Conservation (phyloP, 2,113 vertebrate species). For the Oxygymnocypris stewartii region DNA sequence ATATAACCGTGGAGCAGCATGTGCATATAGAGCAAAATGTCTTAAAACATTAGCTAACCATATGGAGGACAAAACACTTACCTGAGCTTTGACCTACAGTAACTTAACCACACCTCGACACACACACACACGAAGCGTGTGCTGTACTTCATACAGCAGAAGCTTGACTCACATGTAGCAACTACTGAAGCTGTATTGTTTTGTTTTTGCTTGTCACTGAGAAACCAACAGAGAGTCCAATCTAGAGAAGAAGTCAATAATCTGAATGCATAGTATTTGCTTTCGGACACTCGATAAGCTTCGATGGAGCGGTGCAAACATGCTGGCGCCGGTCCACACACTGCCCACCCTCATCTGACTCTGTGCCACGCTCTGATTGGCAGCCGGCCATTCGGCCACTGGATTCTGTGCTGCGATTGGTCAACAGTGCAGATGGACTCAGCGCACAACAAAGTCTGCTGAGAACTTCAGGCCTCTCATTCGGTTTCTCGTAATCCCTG, state of each 20-base stretch:
- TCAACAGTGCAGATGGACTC: not conserved
- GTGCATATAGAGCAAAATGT: not conserved
- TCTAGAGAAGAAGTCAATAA: not conserved
- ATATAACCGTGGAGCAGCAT: not conserved
- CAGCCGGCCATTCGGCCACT: conserved; percentile 18
- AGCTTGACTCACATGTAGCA: not conserved
- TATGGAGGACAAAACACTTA: not conserved
- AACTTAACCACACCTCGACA: conserved; percentile 24
- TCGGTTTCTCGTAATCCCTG: conserved; percentile 26
- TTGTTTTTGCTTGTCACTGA: not conserved
- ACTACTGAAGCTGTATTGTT: not conserved
- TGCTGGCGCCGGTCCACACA: not conserved
- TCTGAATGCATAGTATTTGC: not conserved
- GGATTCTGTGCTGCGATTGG: conserved; percentile 26
- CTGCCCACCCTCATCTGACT: not conserved
- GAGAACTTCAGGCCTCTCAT: conserved; percentile 1
- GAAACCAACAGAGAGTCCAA: not conserved
- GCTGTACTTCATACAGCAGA: not conserved
- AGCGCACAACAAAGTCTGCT: conserved; percentile 24
- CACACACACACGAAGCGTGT: conserved; percentile 27
- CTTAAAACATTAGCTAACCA: conserved; percentile 52
- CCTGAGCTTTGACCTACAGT: conserved; percentile 30
- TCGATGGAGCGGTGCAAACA: not conserved
- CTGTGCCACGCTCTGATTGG: not conserved
- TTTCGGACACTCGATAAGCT: not conserved